These are phyloP conservation scores for Phrynocephalus vlangalii DNA, from an alignment of 2,797 vertebrate species.

Conservation along the genomic window DNA sequence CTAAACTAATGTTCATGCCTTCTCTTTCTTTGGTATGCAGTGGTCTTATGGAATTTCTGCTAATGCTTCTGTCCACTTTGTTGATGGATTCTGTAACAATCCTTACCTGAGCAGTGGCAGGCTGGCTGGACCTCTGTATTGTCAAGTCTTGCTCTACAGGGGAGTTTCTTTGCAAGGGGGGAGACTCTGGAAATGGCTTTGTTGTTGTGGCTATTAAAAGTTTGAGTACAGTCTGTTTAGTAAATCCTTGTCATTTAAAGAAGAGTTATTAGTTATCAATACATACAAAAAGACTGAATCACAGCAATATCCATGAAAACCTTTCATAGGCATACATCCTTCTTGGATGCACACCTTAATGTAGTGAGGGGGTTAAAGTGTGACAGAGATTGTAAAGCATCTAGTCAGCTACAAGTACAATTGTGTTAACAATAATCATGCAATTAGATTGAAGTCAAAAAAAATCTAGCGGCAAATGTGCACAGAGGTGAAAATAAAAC, in stretches of 20 bases:
- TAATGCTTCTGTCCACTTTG: not conserved
- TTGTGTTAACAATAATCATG: too few relatives aligned
- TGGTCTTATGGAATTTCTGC: not conserved
- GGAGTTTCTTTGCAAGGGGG: slow-evolving; percentile 68
- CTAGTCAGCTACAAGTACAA: too few relatives aligned
- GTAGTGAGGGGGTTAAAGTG: too few relatives aligned
- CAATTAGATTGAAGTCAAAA: too few relatives aligned
- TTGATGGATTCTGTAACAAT: slow-evolving; percentile 6
- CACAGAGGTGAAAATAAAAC: too few relatives aligned
- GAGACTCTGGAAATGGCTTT: slow-evolving; percentile 74
- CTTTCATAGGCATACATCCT: too few relatives aligned
- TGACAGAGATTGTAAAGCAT: too few relatives aligned
- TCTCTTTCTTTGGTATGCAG: not conserved
- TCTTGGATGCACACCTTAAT: too few relatives aligned
- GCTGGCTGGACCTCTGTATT: slow-evolving; percentile 69
- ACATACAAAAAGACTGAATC: not conserved
- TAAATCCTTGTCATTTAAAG: not conserved
- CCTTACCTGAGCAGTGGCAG: slow-evolving; percentile 74
- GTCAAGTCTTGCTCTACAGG: slow-evolving; percentile 73
- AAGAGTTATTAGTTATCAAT: not conserved
- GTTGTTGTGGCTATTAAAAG: slow-evolving; percentile 77
- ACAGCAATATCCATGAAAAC: too few relatives aligned
- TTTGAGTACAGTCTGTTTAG: slow-evolving; percentile 42
- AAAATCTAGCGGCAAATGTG: too few relatives aligned
- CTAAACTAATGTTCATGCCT: slow-evolving; percentile 37